Evolutionary conservation across 2,797 vertebrate species (phyloP), one percentile per base, ranked within the genome.

Genomic region (Pangasius macronema): DNA sequence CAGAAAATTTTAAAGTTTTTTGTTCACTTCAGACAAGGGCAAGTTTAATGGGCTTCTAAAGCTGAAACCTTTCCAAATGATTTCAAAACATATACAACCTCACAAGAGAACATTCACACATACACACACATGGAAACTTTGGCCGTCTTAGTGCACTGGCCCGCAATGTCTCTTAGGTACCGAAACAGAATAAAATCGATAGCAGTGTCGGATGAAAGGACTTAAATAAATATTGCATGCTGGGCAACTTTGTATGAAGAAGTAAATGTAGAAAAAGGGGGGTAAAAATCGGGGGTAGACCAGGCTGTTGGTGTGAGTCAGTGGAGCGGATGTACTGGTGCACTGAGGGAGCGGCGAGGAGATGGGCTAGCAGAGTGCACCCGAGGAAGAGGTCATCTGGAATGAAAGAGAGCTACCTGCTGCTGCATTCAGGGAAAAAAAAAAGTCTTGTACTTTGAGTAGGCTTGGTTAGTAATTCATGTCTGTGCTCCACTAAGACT

Each of bases 401-500:
- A 87, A 85, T 79, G 83, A 77, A 85, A 81, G 55, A 59, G 9
- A 59, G 42, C 14, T 89, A 75, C 53, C 55, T 84, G 85, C 61
- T 83, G 89, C 89, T 91, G 86, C 80, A 89, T 51, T 87, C 53
- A 80, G 84, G 8, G 89, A 36, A 57, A 55, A 75, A 91, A 91
- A 93, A 93, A 90, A 90, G 86, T 92, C 92, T 80, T 93, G 94
- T 94, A 94, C 87, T 93, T 92, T 90, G 91, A 88, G 92, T 92
- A 93, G 92, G 88, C 93, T 93, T 95, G 94, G 94, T 94, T 94
- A 95, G 94, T 91, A 93, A 94, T 93, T 93, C 93, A 85, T 91
- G 91, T 90, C 87, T 91, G 87, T 89, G 90, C 88, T 93, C 92
- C 91, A 89, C 88, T 81, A 65, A 93, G 92, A 93, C 91, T 92